These are phyloP conservation scores for Pachyseris speciosa DNA, from an alignment of 64 coral and sea anemone genomes.

Conservation along the genomic window DNA sequence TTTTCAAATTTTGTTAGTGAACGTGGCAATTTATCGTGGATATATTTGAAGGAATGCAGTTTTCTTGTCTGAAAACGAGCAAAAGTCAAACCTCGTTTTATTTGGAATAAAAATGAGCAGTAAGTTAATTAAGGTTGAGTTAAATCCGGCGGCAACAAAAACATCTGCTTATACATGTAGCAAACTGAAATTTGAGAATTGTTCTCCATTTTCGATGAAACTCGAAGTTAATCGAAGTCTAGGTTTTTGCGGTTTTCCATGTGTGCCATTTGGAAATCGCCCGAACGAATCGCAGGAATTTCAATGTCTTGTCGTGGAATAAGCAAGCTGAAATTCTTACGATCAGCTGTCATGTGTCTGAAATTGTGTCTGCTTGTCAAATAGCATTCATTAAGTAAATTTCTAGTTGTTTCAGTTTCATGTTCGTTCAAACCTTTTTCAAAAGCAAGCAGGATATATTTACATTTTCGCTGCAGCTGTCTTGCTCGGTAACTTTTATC, in stretches of 20 bases:
- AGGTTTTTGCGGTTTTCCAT: not conserved
- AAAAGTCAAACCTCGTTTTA: too few relatives aligned
- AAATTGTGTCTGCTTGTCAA: not conserved
- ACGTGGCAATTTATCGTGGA: not conserved
- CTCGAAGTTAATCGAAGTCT: not conserved
- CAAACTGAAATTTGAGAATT: slow-evolving; percentile 19
- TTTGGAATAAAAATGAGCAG: not conserved
- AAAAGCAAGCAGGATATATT: not conserved
- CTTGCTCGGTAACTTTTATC: not conserved
- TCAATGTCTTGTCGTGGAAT: not conserved
- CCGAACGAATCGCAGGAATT: not conserved
- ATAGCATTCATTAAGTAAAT: not conserved
- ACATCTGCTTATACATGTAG: not conserved
- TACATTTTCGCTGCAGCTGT: not conserved
- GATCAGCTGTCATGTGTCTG: not conserved
- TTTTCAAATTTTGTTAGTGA: not conserved
- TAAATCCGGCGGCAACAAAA: too few relatives aligned
- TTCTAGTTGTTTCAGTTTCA: not conserved
- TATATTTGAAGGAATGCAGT: not conserved
- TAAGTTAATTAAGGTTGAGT: too few relatives aligned
- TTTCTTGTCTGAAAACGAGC: not conserved
- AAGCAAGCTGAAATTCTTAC: not conserved
- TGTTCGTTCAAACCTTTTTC: not conserved
- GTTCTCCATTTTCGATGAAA: not conserved
- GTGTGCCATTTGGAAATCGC: not conserved